Percentiles rank a stretch among this genome's conserved stretches.
Evolutionary conservation across 2,797 vertebrate genomes (phyloP).

Genomic region (Valencia hispanica): DNA sequence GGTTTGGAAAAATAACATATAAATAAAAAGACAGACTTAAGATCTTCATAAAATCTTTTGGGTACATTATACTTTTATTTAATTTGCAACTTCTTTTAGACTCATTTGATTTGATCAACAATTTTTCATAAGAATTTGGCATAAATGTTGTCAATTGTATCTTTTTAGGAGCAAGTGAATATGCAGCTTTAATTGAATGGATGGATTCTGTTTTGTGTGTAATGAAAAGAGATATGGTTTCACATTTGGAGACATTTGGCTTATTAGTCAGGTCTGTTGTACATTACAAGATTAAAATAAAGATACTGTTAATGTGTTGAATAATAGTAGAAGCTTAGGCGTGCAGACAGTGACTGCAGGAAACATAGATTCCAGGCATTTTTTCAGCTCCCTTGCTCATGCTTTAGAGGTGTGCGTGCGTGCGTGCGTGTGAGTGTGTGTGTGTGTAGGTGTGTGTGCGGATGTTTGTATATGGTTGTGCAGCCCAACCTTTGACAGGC

Average conservation of each 20-base stretch:
- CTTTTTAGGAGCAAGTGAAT: background rate
- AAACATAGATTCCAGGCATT: constrained; percentile 65
- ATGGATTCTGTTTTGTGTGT: background rate
- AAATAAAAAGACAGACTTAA: background rate
- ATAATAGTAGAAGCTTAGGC: constrained; percentile 16
- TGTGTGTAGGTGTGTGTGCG: background rate
- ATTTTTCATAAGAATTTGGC: background rate
- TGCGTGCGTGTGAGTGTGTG: no score
- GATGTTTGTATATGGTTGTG: background rate
- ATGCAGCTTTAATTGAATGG: background rate
- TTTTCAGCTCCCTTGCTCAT: constrained; percentile 39
- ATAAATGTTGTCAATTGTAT: background rate
- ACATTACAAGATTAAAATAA: background rate
- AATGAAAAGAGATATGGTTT: background rate
- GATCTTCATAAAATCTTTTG: background rate
- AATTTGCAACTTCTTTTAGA: background rate
- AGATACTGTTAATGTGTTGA: background rate
- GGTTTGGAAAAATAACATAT: background rate
- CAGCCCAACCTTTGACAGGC: no score
- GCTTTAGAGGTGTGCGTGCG: constrained; percentile 9
- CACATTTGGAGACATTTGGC: background rate
- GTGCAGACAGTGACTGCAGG: background rate
- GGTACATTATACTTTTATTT: background rate
- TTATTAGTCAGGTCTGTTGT: background rate
- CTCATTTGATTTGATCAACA: background rate